Conservation (phyloP, 2,113 vertebrate genomes). For the Coryphaenoides rupestris region DNA sequence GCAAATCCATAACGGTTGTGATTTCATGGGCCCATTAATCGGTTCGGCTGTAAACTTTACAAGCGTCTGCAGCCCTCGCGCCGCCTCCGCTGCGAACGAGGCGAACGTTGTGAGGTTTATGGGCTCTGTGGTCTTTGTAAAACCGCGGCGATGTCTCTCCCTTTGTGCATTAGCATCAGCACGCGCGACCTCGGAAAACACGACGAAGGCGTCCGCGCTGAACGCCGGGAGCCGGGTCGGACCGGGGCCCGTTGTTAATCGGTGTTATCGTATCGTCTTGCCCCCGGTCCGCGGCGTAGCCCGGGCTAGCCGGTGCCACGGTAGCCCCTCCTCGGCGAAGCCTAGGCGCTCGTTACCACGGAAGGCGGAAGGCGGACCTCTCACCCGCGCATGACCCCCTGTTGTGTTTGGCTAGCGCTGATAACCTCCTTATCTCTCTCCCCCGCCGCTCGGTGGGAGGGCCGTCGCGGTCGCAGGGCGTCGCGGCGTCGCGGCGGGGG, state of each 20-base stretch:
- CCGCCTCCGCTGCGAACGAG: slow-evolving; percentile 19
- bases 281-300: too few species aligned
- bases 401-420: slow-evolving; percentile 42
- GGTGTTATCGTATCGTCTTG: too few species aligned
- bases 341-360: slow-evolving; percentile 24
- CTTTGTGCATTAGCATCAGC: neutral
- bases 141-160: neutral
- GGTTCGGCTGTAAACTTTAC: slow-evolving; percentile 60
- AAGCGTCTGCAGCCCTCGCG: slow-evolving; percentile 51
- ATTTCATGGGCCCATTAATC: slow-evolving; percentile 66
- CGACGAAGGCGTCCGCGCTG: neutral
- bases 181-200: neutral
- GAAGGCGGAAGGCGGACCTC: slow-evolving; percentile 16
- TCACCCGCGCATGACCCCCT: slow-evolving; percentile 58
- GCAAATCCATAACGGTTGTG: slow-evolving; percentile 41
- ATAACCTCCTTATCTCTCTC: slow-evolving; percentile 33
- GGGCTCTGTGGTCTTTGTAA: neutral
- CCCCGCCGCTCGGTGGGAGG: slow-evolving; percentile 8
- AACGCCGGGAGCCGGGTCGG: neutral
- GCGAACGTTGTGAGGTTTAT: slow-evolving; percentile 1
- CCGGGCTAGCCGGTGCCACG: slow-evolving; percentile 15
- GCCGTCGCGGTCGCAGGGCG: slow-evolving; percentile 5
- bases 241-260: slow-evolving; percentile 1
- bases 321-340: slow-evolving; percentile 18
- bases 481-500: too few species aligned